Conservation (phyloP, 2,113 vertebrate species). For the Tachycineta bicolor region DNA sequence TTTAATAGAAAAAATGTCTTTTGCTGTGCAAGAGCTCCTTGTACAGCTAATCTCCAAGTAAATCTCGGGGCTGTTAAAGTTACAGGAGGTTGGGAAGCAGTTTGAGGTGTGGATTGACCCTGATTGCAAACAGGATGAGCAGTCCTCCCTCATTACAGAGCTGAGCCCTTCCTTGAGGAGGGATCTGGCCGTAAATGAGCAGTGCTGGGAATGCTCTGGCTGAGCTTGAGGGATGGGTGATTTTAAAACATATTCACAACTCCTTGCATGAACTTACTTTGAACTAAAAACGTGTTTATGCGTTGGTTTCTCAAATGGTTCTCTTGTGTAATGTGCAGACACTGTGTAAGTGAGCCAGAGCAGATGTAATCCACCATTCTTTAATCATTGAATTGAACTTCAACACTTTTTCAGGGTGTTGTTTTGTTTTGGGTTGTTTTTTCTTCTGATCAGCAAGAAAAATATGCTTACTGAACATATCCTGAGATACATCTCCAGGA, state of each 20-base stretch:
- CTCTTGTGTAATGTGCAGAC: neutral
- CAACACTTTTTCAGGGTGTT: no score
- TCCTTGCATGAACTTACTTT: neutral
- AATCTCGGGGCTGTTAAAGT: neutral
- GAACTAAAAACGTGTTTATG: neutral
- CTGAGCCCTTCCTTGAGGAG: neutral
- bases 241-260: fast-evolving
- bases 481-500: neutral
- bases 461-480: neutral
- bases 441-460: neutral
- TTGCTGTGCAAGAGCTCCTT: neutral
- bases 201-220: neutral
- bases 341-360: neutral
- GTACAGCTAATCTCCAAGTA: no score
- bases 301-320: neutral
- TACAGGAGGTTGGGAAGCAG: neutral
- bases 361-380: neutral
- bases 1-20: neutral
- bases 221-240: neutral
- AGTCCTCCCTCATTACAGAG: neutral
- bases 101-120: neutral
- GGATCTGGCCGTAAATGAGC: neutral
- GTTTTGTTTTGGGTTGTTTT: neutral
- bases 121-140: fast-evolving
- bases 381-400: neutral